Evolutionary conservation across 92 coral and sea anemone species (phyloP).

Genomic region (Chrysogorgia sp.): DNA sequence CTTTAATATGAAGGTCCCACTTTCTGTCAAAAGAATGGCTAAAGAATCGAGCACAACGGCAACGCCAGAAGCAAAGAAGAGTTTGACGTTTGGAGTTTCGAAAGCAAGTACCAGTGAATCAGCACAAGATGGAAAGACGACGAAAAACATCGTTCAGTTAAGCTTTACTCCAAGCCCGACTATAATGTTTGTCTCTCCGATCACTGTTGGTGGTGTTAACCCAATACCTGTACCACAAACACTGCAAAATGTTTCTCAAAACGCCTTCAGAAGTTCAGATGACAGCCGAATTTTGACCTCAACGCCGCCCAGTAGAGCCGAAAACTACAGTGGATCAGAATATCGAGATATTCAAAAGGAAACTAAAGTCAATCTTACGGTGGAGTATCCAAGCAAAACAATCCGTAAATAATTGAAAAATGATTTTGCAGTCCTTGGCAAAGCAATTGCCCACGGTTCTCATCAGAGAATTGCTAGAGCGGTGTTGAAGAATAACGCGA

Average conservation of each 20-base stretch:
- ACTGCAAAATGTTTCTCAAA: conserved; percentile 20
- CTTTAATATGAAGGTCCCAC: conserved; percentile 31
- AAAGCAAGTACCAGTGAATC: not conserved
- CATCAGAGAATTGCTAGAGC: conserved; percentile 26
- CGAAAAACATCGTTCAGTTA: too few relatives aligned
- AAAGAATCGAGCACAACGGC: conserved; percentile 43
- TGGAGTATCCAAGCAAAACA: too few relatives aligned
- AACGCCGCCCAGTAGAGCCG: conserved; percentile 6
- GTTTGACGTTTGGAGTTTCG: conserved; percentile 19
- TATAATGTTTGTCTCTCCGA: not conserved
- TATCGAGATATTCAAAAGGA: conserved; percentile 2
- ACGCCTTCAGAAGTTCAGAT: not conserved
- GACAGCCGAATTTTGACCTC: conserved; percentile 21
- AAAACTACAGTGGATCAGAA: conserved; percentile 21
- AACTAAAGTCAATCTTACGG: conserved; percentile 44
- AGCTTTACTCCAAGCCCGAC: not conserved
- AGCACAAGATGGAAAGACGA: not conserved
- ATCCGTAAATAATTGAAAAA: conserved; percentile 42
- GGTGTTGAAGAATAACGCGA: conserved; percentile 7
- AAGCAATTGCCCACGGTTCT: conserved; percentile 47
- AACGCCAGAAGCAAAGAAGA: conserved; percentile 52
- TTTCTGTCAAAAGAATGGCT: conserved; percentile 40
- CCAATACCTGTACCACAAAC: not conserved
- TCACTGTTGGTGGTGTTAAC: conserved; percentile 13
- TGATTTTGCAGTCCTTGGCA: conserved; percentile 39